Percentiles rank a stretch among this genome's conserved stretches.
Evolutionary conservation across 2,797 vertebrate species (phyloP).

Genomic region (Enoplosus armatus): DNA sequence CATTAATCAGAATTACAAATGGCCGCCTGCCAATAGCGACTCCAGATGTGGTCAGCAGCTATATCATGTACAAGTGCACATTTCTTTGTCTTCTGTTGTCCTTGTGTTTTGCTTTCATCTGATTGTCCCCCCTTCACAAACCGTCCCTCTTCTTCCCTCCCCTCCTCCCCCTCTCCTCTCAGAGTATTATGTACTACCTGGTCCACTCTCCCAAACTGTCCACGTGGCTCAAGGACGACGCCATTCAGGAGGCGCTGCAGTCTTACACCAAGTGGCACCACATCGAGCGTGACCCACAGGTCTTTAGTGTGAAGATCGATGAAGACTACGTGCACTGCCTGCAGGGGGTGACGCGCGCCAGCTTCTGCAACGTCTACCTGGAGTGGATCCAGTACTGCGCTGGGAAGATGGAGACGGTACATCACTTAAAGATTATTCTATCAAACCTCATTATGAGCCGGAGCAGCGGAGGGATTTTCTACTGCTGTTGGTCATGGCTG

Average conservation of each 20-base stretch:
- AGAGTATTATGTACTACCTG: slow-evolving; percentile 98
- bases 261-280: slow-evolving; percentile 97
- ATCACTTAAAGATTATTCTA: neutral
- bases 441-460: neutral
- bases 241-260: slow-evolving; percentile 91
- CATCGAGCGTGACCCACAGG: slow-evolving; percentile 94
- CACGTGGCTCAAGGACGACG: slow-evolving; percentile 90
- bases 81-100: neutral
- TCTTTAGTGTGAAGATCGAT: slow-evolving; percentile 95
- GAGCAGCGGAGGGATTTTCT: neutral
- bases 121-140: neutral
- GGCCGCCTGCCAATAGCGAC: slow-evolving; percentile 16
- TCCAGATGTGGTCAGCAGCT: neutral
- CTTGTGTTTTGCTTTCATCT: neutral
- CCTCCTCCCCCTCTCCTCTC: slow-evolving; percentile 41
- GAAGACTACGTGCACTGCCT: slow-evolving; percentile 97
- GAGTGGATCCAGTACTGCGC: slow-evolving; percentile 97
- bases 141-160: slow-evolving; percentile 2
- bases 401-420: slow-evolving; percentile 89
- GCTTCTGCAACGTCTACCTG: slow-evolving; percentile 96
- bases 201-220: slow-evolving; percentile 91
- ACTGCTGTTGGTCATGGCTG: neutral
- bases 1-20: slow-evolving; percentile 36
- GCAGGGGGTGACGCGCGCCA: slow-evolving; percentile 96
- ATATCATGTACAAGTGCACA: neutral